Evolutionary conservation across 2,888 invertebrate genomes (phyloP).

Genomic region (Romanomermis culicivorax): DNA sequence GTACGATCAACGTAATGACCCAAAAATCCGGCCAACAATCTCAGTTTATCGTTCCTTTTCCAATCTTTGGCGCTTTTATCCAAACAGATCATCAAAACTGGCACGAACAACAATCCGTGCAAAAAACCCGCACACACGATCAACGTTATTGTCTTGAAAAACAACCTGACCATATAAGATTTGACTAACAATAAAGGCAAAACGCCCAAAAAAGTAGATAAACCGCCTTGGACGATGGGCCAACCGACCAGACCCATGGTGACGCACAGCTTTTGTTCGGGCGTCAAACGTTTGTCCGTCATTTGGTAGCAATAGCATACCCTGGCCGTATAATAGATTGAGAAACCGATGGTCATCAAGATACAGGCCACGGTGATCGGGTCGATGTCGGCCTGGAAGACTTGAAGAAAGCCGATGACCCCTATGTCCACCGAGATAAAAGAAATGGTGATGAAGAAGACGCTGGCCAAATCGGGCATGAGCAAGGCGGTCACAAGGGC

Average conservation of each 20-base stretch:
- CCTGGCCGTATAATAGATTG: conserved; percentile 68
- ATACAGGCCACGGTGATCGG: conserved; percentile 54
- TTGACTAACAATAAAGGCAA: conserved; percentile 62
- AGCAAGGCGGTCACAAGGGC: conserved; percentile 78
- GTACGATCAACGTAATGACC: too few species aligned
- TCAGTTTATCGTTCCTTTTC: neutral
- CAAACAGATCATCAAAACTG: conserved; percentile 32
- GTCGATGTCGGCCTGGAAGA: conserved; percentile 66
- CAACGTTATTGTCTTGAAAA: conserved; percentile 86
- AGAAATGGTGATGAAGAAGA: conserved; percentile 79
- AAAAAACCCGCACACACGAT: conserved; percentile 77
- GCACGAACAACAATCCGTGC: conserved; percentile 74
- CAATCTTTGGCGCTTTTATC: neutral
- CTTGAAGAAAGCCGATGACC: conserved; percentile 80
- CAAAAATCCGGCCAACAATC: too few species aligned
- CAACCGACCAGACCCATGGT: conserved; percentile 66
- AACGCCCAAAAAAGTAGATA: conserved; percentile 71
- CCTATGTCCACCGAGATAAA: conserved; percentile 79
- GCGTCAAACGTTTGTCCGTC: conserved; percentile 10
- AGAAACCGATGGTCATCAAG: conserved; percentile 91
- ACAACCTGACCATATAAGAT: conserved; percentile 79
- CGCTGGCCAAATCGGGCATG: conserved; percentile 72
- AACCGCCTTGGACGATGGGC: conserved; percentile 69
- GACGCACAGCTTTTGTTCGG: conserved; percentile 44
- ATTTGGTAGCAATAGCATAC: conserved; percentile 26